Conservation (phyloP, 64 coral and sea anemone species). For the Pocillopora damicornis region DNA sequence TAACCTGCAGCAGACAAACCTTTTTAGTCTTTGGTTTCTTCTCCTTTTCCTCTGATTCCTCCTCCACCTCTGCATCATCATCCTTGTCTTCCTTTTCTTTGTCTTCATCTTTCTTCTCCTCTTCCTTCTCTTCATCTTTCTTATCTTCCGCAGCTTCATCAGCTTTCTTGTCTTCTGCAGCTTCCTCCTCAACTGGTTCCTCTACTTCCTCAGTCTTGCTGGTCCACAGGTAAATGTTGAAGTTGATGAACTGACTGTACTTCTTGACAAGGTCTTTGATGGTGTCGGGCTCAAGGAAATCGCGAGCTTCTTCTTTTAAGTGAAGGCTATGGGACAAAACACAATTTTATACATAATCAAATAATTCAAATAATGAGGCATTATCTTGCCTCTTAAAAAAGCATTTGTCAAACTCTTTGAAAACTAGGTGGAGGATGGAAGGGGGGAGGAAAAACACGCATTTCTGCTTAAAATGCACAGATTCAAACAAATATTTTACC, state of each 20-base stretch:
- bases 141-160: constrained; percentile 55
- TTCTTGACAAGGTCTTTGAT: constrained; percentile 93
- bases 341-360: background rate
- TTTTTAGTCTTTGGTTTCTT: constrained; percentile 99
- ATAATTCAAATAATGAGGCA: background rate
- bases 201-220: constrained; percentile 95
- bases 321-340: constrained; percentile 67
- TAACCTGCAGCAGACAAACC: constrained; percentile 6
- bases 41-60: constrained; percentile 91
- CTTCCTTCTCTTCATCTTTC: constrained; percentile 51
- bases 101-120: constrained; percentile 63
- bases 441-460: no score
- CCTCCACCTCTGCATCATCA: constrained; percentile 81
- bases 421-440: no score
- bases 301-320: constrained; percentile 93
- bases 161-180: constrained; percentile 43
- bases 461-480: no score
- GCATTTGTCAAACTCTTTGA: no score
- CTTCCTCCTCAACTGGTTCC: constrained; percentile 91
- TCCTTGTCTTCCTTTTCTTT: constrained; percentile 64
- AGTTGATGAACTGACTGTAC: constrained; percentile 99
- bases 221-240: constrained; percentile 97
- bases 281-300: constrained; percentile 91
- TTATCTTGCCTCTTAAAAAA: no score
- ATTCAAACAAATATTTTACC: no score